Conservation (phyloP, 2,797 vertebrate genomes). For the Lepus oiostolus region DNA sequence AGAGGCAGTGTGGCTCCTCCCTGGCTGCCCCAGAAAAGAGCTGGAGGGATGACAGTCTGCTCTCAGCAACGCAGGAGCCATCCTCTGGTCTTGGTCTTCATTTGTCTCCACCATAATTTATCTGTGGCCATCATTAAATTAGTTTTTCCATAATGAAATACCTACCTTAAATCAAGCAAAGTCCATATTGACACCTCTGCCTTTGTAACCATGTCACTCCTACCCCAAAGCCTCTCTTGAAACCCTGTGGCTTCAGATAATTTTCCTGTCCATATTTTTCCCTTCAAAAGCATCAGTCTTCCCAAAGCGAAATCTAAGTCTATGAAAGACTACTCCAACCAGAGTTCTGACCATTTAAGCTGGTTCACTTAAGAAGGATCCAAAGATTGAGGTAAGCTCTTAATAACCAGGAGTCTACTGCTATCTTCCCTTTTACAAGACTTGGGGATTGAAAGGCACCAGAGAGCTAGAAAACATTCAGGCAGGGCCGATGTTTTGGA, state of each 20-base stretch:
- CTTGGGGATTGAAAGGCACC: neutral
- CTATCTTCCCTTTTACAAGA: neutral
- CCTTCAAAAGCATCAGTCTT: neutral
- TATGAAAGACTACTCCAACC: neutral
- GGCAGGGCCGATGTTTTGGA: neutral
- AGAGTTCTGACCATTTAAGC: neutral
- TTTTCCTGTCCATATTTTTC: neutral
- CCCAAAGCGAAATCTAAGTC: neutral
- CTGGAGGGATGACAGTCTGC: neutral
- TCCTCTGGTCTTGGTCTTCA: neutral
- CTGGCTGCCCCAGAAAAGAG: neutral
- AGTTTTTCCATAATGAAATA: neutral
- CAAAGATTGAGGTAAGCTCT: conserved; percentile 1
- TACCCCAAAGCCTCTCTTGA: neutral
- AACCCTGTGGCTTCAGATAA: conserved; percentile 1
- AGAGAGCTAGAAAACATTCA: neutral
- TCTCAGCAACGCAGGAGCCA: neutral
- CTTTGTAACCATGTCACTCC: neutral
- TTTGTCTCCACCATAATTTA: neutral
- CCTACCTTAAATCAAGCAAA: neutral
- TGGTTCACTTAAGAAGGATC: neutral
- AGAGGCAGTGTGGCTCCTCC: neutral
- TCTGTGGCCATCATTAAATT: neutral
- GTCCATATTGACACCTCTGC: neutral
- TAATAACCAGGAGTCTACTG: neutral